Conservation (phyloP, 2,797 vertebrate genomes). For the Lepidocolaptes lacrymiger region DNA sequence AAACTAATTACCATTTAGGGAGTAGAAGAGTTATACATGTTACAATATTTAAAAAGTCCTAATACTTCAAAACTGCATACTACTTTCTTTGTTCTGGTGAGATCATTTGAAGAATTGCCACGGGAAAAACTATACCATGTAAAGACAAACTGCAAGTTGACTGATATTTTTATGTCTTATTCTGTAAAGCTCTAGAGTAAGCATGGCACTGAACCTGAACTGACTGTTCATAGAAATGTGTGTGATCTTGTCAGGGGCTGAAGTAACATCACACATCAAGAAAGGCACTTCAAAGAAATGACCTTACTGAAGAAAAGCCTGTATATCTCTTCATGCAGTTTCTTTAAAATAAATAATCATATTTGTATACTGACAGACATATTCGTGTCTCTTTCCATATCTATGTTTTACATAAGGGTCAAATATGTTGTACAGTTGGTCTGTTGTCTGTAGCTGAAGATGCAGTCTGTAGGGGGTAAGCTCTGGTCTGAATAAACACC, state of each 20-base stretch:
- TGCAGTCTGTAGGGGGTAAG: not conserved
- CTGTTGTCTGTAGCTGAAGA: not conserved
- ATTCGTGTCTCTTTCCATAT: rapidly evolving
- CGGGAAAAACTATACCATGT: not conserved
- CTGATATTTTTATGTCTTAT: not conserved
- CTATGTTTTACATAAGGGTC: not conserved
- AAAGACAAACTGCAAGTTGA: not conserved
- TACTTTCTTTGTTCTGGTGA: not conserved
- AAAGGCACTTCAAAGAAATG: not conserved
- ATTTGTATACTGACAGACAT: not conserved
- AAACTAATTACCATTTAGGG: not conserved
- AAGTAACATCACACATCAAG: not conserved
- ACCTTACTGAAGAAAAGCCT: not conserved
- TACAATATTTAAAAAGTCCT: not conserved
- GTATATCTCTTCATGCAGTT: not conserved
- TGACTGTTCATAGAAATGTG: not conserved
- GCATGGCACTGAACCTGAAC: not conserved
- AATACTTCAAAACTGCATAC: not conserved
- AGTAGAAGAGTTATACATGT: not conserved
- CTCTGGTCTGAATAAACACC: not conserved
- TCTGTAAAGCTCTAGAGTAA: slow-evolving; percentile 8
- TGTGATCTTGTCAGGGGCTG: not conserved
- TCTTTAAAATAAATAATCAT: not conserved
- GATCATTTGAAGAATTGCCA: not conserved
- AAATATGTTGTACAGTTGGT: not conserved